phyloP scores from a whole-genome alignment of 2,797 vertebrate species.

The Anguilla obscura region DNA sequence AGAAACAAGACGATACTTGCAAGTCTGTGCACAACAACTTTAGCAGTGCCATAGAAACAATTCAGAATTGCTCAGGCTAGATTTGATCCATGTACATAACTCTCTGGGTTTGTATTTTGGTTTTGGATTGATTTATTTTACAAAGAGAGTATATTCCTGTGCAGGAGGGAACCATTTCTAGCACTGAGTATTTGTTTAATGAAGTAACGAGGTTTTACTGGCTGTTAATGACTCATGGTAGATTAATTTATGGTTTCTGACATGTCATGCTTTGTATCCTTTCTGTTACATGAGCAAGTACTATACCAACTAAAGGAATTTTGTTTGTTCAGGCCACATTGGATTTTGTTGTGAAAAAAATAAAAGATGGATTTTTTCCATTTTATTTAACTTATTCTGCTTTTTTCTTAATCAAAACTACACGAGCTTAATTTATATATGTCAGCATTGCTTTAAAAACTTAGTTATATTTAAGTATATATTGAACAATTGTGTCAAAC shows the following conservation, averaged over 20 bases:
- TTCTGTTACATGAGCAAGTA: not conserved
- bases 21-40: constrained; percentile 2
- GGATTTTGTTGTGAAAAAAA: not conserved
- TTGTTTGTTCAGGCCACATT: not conserved
- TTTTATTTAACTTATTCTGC: not conserved
- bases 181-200: not conserved
- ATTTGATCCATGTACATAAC: constrained; percentile 3
- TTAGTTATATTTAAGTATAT: not conserved
- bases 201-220: not conserved
- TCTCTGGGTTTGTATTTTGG: not conserved
- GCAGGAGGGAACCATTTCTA: not conserved
- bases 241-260: not conserved
- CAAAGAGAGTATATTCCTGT: not conserved
- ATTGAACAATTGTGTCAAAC: not conserved
- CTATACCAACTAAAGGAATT: not conserved
- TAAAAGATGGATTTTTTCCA: not conserved
- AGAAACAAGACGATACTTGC: not conserved
- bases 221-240: not conserved
- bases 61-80: not conserved
- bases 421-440: not conserved
- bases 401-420: too few relatives aligned
- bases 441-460: not conserved
- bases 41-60: not conserved
- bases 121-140: not conserved
- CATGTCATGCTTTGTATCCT: not conserved